Evolutionary conservation across 1,140 invertebrate genomes (phyloP).

Genomic region (Acromyrmex charruanus): DNA sequence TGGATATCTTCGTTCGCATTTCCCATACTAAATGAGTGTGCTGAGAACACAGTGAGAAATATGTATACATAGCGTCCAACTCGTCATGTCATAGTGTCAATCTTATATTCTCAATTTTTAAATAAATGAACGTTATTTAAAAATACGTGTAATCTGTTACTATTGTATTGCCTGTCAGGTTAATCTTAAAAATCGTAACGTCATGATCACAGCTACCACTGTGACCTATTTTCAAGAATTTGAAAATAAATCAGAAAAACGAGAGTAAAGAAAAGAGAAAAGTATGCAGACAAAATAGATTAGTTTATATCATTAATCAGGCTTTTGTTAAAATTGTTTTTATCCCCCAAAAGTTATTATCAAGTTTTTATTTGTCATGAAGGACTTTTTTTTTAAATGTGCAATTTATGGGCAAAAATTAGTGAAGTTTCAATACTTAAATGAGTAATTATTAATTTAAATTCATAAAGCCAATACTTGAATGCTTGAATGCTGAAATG

Average conservation of each 20-base stretch:
- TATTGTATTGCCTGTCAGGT: neutral
- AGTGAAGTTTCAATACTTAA: neutral
- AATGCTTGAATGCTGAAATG: neutral
- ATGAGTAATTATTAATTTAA: neutral
- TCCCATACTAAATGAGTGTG: slow-evolving; percentile 3
- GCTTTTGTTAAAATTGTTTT: slow-evolving; percentile 13
- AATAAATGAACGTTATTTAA: neutral
- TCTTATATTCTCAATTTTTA: slow-evolving; percentile 30
- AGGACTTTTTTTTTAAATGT: neutral
- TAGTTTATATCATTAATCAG: slow-evolving; percentile 18
- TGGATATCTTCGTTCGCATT: neutral
- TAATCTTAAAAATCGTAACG: slow-evolving; percentile 38
- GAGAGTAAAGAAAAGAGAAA: neutral
- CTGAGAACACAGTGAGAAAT: neutral
- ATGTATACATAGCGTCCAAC: slow-evolving; percentile 54
- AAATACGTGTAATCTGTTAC: neutral
- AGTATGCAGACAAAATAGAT: neutral
- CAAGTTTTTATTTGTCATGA: neutral
- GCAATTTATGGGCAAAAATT: neutral
- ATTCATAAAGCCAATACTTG: neutral
- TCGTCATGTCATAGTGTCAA: slow-evolving; percentile 42
- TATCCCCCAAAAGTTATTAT: neutral
- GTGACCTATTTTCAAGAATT: slow-evolving; percentile 2
- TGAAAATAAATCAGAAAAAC: neutral
- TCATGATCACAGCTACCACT: no score